These are phyloP conservation scores for Falco peregrinus DNA, from an alignment of 2,797 vertebrate genomes.

Conservation along the genomic window DNA sequence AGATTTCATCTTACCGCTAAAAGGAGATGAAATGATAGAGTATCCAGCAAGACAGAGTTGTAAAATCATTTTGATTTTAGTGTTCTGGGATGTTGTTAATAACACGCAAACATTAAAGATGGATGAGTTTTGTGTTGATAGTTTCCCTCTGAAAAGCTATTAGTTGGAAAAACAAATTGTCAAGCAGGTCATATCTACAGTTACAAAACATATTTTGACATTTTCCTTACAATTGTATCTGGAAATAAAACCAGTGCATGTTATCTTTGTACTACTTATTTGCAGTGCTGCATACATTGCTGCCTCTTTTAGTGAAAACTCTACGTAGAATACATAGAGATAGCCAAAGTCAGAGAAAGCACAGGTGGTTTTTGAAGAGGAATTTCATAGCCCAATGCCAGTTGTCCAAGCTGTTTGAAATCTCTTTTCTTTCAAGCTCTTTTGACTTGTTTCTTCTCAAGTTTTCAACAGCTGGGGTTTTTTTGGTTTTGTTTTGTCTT, in stretches of 20 bases:
- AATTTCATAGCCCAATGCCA: conserved; percentile 11
- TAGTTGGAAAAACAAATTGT: conserved; percentile 48
- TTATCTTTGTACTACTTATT: background rate
- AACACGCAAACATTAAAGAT: background rate
- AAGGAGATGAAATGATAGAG: conserved; percentile 15
- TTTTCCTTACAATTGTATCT: background rate
- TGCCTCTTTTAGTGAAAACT: background rate
- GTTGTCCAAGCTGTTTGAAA: conserved; percentile 53
- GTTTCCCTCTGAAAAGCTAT: conserved; percentile 36
- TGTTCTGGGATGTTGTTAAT: background rate
- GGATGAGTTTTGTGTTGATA: conserved; percentile 18
- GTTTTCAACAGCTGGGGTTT: background rate
- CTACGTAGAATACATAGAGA: background rate
- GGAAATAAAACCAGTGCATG: background rate
- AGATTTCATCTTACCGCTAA: background rate
- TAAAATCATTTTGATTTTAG: conserved; percentile 26
- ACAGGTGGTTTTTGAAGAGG: conserved; percentile 39
- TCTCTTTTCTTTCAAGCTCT: conserved; percentile 56
- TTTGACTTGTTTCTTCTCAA: conserved; percentile 43
- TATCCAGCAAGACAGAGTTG: background rate
- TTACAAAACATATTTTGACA: conserved; percentile 30
- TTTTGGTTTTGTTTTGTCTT: background rate
- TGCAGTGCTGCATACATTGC: background rate
- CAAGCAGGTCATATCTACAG: conserved; percentile 18
- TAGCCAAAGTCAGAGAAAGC: background rate